These are phyloP conservation scores for Crotalus helleri DNA, from an alignment of 2,113 vertebrate species.

Conservation along the genomic window DNA sequence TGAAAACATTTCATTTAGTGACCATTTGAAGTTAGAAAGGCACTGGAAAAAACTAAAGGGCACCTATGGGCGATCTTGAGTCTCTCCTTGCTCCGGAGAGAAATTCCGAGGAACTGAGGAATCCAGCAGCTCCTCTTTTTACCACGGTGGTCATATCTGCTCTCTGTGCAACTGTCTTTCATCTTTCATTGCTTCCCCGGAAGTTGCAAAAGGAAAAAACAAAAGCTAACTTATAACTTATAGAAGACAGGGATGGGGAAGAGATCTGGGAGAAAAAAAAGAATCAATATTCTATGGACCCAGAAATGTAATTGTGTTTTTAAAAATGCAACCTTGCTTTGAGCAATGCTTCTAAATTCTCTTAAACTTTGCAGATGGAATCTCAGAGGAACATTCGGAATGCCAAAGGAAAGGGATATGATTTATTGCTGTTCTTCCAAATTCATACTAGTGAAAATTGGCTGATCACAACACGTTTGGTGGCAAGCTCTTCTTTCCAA, in stretches of 20 bases:
- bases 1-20: background rate
- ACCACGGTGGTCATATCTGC: background rate
- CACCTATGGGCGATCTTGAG: background rate
- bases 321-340: conserved; percentile 2
- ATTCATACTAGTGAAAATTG: background rate
- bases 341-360: conserved; percentile 22
- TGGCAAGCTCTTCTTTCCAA: background rate
- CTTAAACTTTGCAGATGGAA: background rate
- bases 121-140: background rate
- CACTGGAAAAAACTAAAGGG: background rate
- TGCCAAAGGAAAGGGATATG: background rate
- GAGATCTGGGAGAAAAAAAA: background rate
- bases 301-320: conserved; percentile 32
- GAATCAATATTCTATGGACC: background rate
- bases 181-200: background rate
- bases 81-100: background rate
- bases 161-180: background rate
- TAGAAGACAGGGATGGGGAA: background rate
- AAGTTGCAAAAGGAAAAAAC: background rate
- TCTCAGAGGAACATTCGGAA: background rate
- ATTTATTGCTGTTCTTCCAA: background rate
- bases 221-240: background rate
- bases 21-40: background rate
- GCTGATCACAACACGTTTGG: background rate
- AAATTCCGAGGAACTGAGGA: background rate